phyloP scores from a whole-genome alignment of 2,113 vertebrate species.

The Barnardius zonarius region DNA sequence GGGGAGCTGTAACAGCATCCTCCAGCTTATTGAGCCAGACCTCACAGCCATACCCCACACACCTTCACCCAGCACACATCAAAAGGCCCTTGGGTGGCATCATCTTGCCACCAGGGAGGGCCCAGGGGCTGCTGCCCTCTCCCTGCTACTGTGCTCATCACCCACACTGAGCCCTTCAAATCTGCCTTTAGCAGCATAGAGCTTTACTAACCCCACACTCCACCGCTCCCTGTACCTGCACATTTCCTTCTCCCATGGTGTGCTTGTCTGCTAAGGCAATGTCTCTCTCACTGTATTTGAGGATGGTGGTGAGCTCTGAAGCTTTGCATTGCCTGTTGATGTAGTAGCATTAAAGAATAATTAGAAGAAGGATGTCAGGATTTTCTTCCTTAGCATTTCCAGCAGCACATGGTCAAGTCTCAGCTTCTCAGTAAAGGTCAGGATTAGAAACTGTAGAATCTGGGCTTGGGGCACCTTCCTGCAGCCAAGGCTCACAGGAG shows the following conservation, averaged over 20 bases:
- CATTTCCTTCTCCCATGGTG: accelerated
- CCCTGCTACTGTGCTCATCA: accelerated
- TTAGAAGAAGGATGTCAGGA: too few relatives aligned
- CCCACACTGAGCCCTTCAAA: background rate
- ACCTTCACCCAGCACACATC: background rate
- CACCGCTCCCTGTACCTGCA: accelerated
- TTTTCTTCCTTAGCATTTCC: background rate
- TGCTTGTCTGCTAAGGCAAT: background rate
- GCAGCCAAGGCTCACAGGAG: background rate
- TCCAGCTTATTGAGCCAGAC: accelerated
- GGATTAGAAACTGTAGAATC: background rate
- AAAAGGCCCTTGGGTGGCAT: background rate
- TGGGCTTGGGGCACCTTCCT: accelerated
- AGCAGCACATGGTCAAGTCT: accelerated
- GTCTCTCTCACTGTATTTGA: background rate
- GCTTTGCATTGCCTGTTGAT: background rate
- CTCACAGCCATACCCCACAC: accelerated
- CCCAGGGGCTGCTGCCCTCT: background rate
- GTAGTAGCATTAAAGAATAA: background rate
- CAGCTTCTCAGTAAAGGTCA: background rate
- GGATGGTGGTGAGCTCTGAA: background rate
- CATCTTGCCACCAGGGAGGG: background rate
- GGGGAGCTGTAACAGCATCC: background rate
- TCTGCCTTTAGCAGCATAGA: background rate
- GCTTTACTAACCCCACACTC: background rate